Evolutionary conservation across 2,113 vertebrate genomes (phyloP).

Genomic region (Phaethornis superciliosus): DNA sequence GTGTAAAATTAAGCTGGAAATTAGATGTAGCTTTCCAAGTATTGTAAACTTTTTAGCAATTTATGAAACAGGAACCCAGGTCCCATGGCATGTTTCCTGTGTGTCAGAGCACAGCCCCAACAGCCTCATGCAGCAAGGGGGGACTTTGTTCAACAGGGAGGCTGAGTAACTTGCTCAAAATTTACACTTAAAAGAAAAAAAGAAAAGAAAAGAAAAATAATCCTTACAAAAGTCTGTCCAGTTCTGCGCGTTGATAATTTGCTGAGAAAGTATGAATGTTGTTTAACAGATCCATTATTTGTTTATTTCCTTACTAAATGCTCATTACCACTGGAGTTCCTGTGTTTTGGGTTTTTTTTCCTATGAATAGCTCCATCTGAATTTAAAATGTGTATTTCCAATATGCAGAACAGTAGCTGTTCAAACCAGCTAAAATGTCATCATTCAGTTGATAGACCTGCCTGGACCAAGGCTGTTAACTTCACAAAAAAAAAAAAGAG

Average conservation of each 20-base stretch:
- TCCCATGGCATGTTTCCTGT: not conserved
- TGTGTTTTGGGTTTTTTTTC: not conserved
- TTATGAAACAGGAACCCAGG: not conserved
- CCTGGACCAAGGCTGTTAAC: not conserved
- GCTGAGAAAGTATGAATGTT: not conserved
- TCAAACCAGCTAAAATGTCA: not conserved
- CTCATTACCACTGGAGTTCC: not conserved
- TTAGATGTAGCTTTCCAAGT: not conserved
- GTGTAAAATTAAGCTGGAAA: not conserved
- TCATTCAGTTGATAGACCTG: not conserved
- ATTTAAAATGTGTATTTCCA: not conserved
- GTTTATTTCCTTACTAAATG: not conserved
- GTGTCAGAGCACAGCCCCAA: accelerated
- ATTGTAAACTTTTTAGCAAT: not conserved
- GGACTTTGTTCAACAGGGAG: not conserved
- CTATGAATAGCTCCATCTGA: not conserved
- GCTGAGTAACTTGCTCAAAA: not conserved
- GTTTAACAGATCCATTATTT: not conserved
- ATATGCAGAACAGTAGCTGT: not conserved
- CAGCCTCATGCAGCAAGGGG: not conserved
- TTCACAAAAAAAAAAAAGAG: not conserved
- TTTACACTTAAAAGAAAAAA: not conserved
- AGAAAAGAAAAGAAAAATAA: no score
- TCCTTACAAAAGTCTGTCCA: not conserved
- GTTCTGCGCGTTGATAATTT: not conserved